Base-by-base conservation (phyloP, 2,113 vertebrate genomes). In the Vidua macroura region DNA sequence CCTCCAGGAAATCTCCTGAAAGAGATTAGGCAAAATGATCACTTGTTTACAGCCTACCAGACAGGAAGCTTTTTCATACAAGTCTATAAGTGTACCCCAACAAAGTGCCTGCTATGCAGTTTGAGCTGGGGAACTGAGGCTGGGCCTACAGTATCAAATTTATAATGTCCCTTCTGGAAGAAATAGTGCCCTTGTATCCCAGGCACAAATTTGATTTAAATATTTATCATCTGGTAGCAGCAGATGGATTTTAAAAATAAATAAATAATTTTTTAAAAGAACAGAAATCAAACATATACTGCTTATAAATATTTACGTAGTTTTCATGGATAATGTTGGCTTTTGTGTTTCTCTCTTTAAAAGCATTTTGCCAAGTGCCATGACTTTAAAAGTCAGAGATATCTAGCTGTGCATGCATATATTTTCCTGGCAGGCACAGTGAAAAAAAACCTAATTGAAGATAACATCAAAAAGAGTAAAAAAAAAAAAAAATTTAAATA, bases 391-490 rank as follows among this genome's bases (percentile, higher is more conserved):
- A 95, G 55, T 86, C 56, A 92, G 92, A 88, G 77, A 86, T 67
- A 86, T 88, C 92, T 94, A 93, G 81, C 86, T 91, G 64, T 82
- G 72, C 84, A 86, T 77, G 83, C 90, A 94, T 90, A 95, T 81
- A 87, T 89, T 94, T 96, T 95, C 95, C 92, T 93, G 90, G 90
- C 93, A 97, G 64, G 80, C 44, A 73, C 25, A 64, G 53, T 83
- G 62, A 64, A 92, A 95, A 96, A 93, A 69, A 63, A 48, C 0
- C 3, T 83, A 87, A 96, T 19, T 88, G 88, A 92, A 92, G 92
- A 92, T 64, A 86, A 39, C 43, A 96, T 70, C 60, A 94, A 91
- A 81, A 96, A 83, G 17, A 59, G 70, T 48, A 48, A 19, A 23
- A 63, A 28, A 35, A 63, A 28, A 35, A 35, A 35, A 33, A 8